Percentiles rank a stretch among this genome's conserved stretches.
Conservation (phyloP, 1,140 invertebrate species). For the Glossosoma conforme region DNA sequence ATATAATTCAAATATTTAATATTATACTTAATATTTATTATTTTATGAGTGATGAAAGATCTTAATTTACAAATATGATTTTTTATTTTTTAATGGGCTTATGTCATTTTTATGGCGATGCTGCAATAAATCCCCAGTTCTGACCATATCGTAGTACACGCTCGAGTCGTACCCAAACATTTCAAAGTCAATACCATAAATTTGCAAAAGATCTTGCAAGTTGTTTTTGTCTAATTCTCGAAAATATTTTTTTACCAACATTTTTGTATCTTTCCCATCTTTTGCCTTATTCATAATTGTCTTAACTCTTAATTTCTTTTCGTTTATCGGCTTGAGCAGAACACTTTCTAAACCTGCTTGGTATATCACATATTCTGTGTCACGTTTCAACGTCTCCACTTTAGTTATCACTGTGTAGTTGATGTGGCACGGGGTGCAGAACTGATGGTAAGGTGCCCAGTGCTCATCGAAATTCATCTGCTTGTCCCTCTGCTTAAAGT, state of each 20-base stretch:
- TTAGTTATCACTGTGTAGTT: slow-evolving; percentile 60
- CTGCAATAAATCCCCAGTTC: slow-evolving; percentile 34
- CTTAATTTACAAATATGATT: too few relatives aligned
- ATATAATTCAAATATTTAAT: background rate
- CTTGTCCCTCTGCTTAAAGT: slow-evolving; percentile 39
- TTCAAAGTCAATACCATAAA: slow-evolving; percentile 71
- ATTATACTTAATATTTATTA: too few relatives aligned
- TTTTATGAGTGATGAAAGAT: too few relatives aligned
- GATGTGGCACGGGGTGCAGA: slow-evolving; percentile 70
- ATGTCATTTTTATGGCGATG: too few relatives aligned
- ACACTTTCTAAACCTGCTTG: slow-evolving; percentile 54
- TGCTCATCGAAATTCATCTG: slow-evolving; percentile 58
- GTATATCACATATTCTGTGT: slow-evolving; percentile 62
- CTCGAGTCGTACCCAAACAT: slow-evolving; percentile 58
- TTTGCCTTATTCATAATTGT: slow-evolving; percentile 52
- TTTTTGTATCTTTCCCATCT: slow-evolving; percentile 50
- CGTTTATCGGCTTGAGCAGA: slow-evolving; percentile 48
- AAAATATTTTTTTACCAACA: slow-evolving; percentile 57
- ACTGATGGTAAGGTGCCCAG: slow-evolving; percentile 67
- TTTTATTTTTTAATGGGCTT: too few relatives aligned
- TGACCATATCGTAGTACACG: slow-evolving; percentile 53
- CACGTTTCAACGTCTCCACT: slow-evolving; percentile 65
- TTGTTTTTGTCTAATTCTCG: slow-evolving; percentile 54
- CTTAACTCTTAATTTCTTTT: slow-evolving; percentile 46
- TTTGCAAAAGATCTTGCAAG: slow-evolving; percentile 58